Evolutionary conservation across 2,888 invertebrate genomes (phyloP), one percentile per base, ranked within the genome.

Genomic region (Griposia aprilina): DNA sequence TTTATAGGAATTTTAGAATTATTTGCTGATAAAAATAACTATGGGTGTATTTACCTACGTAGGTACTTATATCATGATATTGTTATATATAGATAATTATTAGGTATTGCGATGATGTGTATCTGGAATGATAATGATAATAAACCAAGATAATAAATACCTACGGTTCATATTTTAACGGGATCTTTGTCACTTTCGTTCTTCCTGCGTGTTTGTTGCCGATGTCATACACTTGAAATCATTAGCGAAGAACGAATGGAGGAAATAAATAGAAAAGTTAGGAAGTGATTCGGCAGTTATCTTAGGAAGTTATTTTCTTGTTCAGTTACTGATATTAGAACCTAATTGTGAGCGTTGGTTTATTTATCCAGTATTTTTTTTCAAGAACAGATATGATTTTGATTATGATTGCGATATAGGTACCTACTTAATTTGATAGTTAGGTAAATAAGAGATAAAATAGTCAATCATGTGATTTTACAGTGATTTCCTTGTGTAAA

Each of bases 261-360:
- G 87, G 87, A 87, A 88, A 82, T 82, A 41, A n/a, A 78, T 30
- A 71, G 72, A 52, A 66, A 62, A 68, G 36, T 84, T 45, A 71
- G 84, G 80, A 88, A 87, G 72, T 74, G n/a, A 65, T 79, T 75
- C 76, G 23, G 68, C 74, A 50, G 80, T 76, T 75, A 50, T 63
- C 66, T 71, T 65, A 55, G 67, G 77, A 84, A 87, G 60, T 48
- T 23, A 26, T 66, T 75, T 80, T 76, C 59, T 76, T 73, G 36
- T 71, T 63, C 48, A 30, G 6, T 36, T 66, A 48, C 59, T 67
- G 15, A 3, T 30, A 76, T 50, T 52, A 65, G 30, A 45, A 45
- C 2, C 8, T n/a, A 59, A 2, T n/a, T 52, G 36, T 48, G 60
- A 48, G 52, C n/a, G 36, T 78, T 36, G 23, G 52, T 74, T 26